These are phyloP conservation scores for Endomychus coccineus DNA, from an alignment of 2,888 invertebrate species.

Conservation along the genomic window DNA sequence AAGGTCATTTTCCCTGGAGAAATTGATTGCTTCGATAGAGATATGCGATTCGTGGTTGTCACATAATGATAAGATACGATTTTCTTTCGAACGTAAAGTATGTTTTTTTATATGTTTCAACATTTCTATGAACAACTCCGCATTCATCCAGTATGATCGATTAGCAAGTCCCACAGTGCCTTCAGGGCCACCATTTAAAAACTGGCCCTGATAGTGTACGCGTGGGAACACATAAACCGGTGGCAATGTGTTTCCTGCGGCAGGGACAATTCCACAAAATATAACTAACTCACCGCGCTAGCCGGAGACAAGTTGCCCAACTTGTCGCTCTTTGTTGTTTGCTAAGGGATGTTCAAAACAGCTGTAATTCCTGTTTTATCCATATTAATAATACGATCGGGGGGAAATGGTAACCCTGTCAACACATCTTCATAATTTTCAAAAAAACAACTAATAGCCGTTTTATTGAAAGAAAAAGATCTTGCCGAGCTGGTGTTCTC, in stretches of 20 bases:
- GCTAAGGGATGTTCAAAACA: conserved; percentile 23
- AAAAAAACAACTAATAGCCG: conserved; percentile 23
- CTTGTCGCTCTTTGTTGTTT: conserved; percentile 15
- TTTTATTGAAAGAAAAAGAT: conserved; percentile 26
- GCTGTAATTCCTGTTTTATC: conserved; percentile 25
- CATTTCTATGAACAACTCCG: conserved; percentile 4
- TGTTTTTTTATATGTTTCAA: conserved; percentile 10
- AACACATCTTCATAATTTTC: conserved; percentile 18
- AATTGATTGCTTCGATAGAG: conserved; percentile 2
- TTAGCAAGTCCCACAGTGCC: conserved; percentile 10
- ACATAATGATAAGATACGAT: conserved; percentile 3
- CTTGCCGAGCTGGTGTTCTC: conserved; percentile 27
- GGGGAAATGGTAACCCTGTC: conserved; percentile 2
- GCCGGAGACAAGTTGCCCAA: conserved; percentile 10
- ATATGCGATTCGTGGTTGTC: conserved; percentile 10
- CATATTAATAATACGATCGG: conserved; percentile 23
- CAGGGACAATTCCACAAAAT: conserved; percentile 8
- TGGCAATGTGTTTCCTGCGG: conserved; percentile 6
- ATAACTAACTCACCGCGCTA: conserved; percentile 8
- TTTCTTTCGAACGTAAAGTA: conserved; percentile 4
- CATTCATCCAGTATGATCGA: conserved; percentile 21
- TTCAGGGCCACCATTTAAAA: conserved; percentile 4
- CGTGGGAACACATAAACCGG: conserved; percentile 9
- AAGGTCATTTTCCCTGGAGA: conserved; percentile 4
- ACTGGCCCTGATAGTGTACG: conserved; percentile 1